phyloP scores from a whole-genome alignment of 35 echinoderm and acorn worm species.

The Apostichopus californicus region DNA sequence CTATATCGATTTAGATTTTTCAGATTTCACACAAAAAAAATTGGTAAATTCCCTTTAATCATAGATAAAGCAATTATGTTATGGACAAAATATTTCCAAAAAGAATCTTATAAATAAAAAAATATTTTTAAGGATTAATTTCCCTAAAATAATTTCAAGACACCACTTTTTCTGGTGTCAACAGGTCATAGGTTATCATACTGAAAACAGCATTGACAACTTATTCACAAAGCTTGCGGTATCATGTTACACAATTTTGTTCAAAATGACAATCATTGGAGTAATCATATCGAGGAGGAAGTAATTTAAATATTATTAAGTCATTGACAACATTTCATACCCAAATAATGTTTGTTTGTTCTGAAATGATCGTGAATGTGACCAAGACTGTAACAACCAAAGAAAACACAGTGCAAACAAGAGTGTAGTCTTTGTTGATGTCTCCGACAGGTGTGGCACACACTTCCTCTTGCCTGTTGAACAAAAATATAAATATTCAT shows the following conservation, averaged over 20 bases:
- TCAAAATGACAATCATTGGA: neutral
- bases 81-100: no score
- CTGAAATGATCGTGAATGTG: constrained; percentile 95
- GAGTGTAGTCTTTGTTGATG: constrained; percentile 80
- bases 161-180: no score
- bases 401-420: constrained; percentile 93
- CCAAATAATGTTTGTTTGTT: constrained; percentile 82
- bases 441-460: constrained; percentile 73
- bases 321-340: constrained; percentile 48
- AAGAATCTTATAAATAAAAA: no score
- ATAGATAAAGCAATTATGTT: no score
- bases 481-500: neutral
- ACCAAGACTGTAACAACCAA: constrained; percentile 84
- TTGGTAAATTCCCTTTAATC: no score
- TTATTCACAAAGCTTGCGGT: no score
- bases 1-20: no score
- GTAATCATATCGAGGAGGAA: neutral
- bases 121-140: no score
- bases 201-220: no score
- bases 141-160: no score
- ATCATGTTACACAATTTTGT: neutral
- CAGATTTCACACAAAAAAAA: no score
- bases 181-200: no score
- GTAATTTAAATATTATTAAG: neutral
- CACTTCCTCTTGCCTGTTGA: constrained; percentile 64